These are phyloP conservation scores for Stenolophus ochropezus DNA, from an alignment of 2,888 invertebrate genomes.

Conservation along the genomic window DNA sequence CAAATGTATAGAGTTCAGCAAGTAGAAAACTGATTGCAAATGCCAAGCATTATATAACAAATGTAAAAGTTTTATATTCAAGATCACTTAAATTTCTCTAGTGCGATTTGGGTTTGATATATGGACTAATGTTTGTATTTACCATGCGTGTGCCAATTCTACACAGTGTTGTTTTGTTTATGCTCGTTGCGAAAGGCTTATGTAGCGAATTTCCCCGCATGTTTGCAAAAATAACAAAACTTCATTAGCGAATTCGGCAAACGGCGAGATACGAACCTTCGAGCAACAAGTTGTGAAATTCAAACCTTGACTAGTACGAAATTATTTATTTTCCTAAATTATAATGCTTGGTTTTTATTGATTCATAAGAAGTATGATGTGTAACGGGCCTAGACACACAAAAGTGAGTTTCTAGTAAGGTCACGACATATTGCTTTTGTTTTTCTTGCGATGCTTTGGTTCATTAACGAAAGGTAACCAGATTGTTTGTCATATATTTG, in stretches of 20 bases:
- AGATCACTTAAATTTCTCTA: slow-evolving; percentile 49
- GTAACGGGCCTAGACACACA: neutral
- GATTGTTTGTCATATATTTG: no score
- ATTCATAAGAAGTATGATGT: neutral
- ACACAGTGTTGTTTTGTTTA: slow-evolving; percentile 27
- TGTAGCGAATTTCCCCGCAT: slow-evolving; percentile 35
- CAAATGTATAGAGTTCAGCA: no score
- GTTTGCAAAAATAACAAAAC: neutral
- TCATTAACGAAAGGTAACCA: no score
- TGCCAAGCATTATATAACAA: slow-evolving; percentile 19
- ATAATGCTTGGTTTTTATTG: neutral
- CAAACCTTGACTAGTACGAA: neutral
- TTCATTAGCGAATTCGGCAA: neutral
- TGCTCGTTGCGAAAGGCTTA: slow-evolving; percentile 47
- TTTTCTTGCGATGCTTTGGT: no score
- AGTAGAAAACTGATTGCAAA: slow-evolving; percentile 1
- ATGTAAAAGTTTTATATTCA: slow-evolving; percentile 46
- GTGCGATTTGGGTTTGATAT: slow-evolving; percentile 18
- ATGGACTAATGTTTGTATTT: slow-evolving; percentile 47
- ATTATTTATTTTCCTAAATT: neutral
- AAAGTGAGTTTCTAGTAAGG: neutral
- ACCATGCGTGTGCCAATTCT: slow-evolving; percentile 43
- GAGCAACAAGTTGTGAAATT: neutral
- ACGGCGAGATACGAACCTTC: neutral
- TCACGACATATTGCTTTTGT: neutral